Base-by-base conservation (phyloP, 2,797 vertebrate genomes). In the Martes flavigula region DNA sequence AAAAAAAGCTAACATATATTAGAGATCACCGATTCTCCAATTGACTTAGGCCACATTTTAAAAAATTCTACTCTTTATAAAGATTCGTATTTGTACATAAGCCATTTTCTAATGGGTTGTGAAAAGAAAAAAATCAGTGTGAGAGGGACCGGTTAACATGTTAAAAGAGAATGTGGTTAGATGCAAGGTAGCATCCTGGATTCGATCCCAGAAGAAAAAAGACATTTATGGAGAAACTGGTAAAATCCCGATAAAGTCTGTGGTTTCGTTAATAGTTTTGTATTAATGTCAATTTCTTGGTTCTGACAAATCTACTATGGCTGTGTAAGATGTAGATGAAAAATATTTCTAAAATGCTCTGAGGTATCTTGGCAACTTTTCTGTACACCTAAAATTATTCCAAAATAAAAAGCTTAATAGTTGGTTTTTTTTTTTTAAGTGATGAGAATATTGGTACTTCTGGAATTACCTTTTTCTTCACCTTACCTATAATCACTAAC, bases 1-100 rank as follows among this genome's bases (percentile, higher is more conserved):
- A 87, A 78, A 91, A 90, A 94, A 91, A 68, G 35, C 27, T 90
- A 77, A 94, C 62, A 51, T 88, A 66, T 58, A 90, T 94, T 96
- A 70, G 64, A 94, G 66, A 81, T 93, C 25, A 94, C 4, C 68
- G 38, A 89, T 56, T 91, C 73, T 88, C 68, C 15, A 86, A 92
- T 3, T 70, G 35, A 79, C 60, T 87, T 85, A 43, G 23, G 25
- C 40, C 17, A 51, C 60, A 92, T 90, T 89, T 85, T 27, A 6
- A n/a, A 66, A 66, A 54, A 60, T 56, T 91, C 64, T 70, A 83
- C 54, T 90, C 60, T 46, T 96, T 91, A 93, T 87, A 85, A 87
- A 94, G 81, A 78, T 62, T 27, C 15, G 92, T 25, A 51, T 77
- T 90, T 89, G 48, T 92, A 97, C 92, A 48, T 35, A 90, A 95